phyloP scores from a whole-genome alignment of 1,140 invertebrate species.

The Macrobrachium rosenbergii region DNA sequence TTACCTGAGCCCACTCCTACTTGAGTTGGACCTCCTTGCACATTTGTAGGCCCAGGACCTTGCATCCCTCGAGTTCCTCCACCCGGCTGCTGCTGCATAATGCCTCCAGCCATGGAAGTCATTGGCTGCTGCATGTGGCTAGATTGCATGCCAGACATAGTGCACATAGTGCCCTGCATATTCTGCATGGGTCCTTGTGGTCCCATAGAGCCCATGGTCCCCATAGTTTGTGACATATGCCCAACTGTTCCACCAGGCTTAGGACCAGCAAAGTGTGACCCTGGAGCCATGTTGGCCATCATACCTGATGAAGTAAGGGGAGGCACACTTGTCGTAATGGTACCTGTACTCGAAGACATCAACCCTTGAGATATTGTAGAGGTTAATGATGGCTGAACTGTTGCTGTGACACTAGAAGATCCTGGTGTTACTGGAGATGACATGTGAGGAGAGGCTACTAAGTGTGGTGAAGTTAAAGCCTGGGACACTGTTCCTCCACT shows the following conservation, averaged over 20 bases:
- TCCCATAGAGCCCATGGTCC: slow-evolving; percentile 25
- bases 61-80: slow-evolving; percentile 43
- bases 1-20: background rate
- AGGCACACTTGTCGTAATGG: slow-evolving; percentile 19
- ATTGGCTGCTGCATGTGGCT: slow-evolving; percentile 57
- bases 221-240: slow-evolving; percentile 30
- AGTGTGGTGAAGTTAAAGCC: slow-evolving; percentile 53
- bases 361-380: slow-evolving; percentile 28
- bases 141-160: slow-evolving; percentile 19
- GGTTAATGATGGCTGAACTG: slow-evolving; percentile 11
- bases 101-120: slow-evolving; percentile 49
- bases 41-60: slow-evolving; percentile 8
- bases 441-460: slow-evolving; percentile 53
- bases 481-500: slow-evolving; percentile 40
- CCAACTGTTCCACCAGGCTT: slow-evolving; percentile 37
- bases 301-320: background rate
- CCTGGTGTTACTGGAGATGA: slow-evolving; percentile 57
- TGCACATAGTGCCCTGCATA: background rate
- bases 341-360: slow-evolving; percentile 39
- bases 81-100: slow-evolving; percentile 47
- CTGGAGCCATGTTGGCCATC: slow-evolving; percentile 14
- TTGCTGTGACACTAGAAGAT: slow-evolving; percentile 31
- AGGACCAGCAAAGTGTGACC: slow-evolving; percentile 42
- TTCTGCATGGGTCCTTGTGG: slow-evolving; percentile 8
- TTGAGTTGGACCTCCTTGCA: slow-evolving; percentile 42